Evolutionary conservation across 2,888 invertebrate species (phyloP), one percentile per base, ranked within the genome.

Genomic region (Ametastegia equiseti): DNA sequence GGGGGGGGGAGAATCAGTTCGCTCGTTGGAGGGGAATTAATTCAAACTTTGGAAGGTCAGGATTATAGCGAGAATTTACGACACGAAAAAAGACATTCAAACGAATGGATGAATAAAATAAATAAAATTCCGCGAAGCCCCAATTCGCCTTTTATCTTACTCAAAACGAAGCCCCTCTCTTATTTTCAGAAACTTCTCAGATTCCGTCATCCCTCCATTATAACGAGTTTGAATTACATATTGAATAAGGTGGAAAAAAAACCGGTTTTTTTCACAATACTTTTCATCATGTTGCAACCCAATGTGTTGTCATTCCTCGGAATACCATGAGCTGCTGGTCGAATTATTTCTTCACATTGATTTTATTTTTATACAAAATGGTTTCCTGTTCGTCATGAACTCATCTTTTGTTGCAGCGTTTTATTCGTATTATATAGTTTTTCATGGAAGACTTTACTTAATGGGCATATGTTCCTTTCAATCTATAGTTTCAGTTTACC

Each of bases 71-170:
- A 47, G 27, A 45, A 71, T 71, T 71, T 71, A 71, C 71, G 23
- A 47, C 71, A 71, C 47, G 71, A 30, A 45, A n/a, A n/a, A 45
- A 71, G 71, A 71, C 47, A 71, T 71, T 36, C 23, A 19, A 30
- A 71, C 45, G 71, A 71, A 71, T 71, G 71, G 30, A 71, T 71
- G 71, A 47, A 71, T 71, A 71, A 71, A 71, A 47, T 47, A 71
- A 71, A 71, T 47, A 47, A 71, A 71, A 71, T 71, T 69, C n/a
- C 19, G 63, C 36, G 27, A 54, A 54, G 4, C 65, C 42, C 45
- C 47, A 71, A 47, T 47, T 47, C 27, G 30, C 47, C 71, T 27
- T 71, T 71, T 30, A 45, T 71, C 71, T 33, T 30, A 15, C 30
- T n/a, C 45, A 13, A 71, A 27, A 19, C 23, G n/a, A 69, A 42